Base-by-base conservation (phyloP, 1,140 invertebrate species). In the Oncopeltus fasciatus region DNA sequence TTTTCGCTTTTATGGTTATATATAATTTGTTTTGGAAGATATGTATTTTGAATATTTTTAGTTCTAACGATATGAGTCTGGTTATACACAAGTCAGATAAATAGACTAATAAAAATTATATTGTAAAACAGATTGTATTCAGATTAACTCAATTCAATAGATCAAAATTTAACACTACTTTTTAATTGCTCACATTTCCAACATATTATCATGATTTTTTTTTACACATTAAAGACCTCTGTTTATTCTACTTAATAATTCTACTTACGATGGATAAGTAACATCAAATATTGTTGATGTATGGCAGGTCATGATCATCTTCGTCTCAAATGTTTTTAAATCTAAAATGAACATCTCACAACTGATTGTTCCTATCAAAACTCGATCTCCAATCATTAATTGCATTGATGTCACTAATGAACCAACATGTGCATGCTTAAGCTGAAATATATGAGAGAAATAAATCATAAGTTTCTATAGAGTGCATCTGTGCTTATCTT, bases 261-360 rank as follows among this genome's bases (percentile, higher is more conserved):
- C 8, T 46, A 26, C 80, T 79, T 78, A 92, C 88, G 78, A 76
- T 29, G 92, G 90, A 74, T 95, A 95, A 8, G 81, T 80, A 33
- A 95, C 75, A 69, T 87, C 85, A 68, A 90, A 88, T 63, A 96
- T 85, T 0, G 83, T 74, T 59, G 80, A 80, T 1, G 81, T 85
- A 68, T 94, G 92, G 69, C 88, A 91, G 0, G 91, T 93, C 29
- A 87, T 77, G 0, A 90, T 72, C 2, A 94, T 74, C 46, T 82
- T 81, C 0, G 80, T 76, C 2, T 78, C 73, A 70, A 92, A 90
- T 0, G 82, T 81, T 1, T 74, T 72, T n/a, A 87, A 70, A 68
- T 85, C 81, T 16, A 94, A 80, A 43, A 80, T 78, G 72, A 90
- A 93, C 61, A 95, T 89, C 75, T 95, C 90, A 67, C 86, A 88